Evolutionary conservation across 2,888 invertebrate species (phyloP).

Genomic region (Dicranocentrus wangi): DNA sequence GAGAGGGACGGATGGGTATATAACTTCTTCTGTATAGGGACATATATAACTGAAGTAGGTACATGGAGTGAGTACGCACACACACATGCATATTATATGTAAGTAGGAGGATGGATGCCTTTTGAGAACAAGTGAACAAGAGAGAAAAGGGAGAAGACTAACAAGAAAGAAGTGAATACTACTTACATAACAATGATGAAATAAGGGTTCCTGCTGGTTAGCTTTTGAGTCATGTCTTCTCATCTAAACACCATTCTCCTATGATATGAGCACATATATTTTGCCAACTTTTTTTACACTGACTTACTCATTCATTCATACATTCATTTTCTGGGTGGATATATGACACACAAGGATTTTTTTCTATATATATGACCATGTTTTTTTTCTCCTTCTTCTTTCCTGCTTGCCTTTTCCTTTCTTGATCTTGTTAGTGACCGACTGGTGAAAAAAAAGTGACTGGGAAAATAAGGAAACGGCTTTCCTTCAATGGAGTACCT

Average conservation of each 20-base stretch:
- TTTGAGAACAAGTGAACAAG: slow-evolving; percentile 3
- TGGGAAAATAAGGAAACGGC: slow-evolving; percentile 18
- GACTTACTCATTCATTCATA: slow-evolving; percentile 5
- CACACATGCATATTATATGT: neutral
- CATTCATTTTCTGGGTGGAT: neutral
- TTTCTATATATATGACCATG: neutral
- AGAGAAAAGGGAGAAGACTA: slow-evolving; percentile 23
- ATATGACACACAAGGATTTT: no score
- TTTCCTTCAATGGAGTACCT: neutral
- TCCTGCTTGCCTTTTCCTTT: slow-evolving; percentile 4
- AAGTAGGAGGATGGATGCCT: neutral
- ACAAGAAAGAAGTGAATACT: slow-evolving; percentile 50
- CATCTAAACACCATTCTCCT: slow-evolving; percentile 58
- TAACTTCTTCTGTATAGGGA: no score
- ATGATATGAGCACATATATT: slow-evolving; percentile 49
- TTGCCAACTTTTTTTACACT: slow-evolving; percentile 32
- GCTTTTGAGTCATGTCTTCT: slow-evolving; percentile 61
- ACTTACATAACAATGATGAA: slow-evolving; percentile 60
- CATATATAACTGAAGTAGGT: no score
- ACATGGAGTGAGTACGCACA: neutral
- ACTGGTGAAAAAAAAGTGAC: slow-evolving; percentile 16
- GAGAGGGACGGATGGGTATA: no score
- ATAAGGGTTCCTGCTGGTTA: slow-evolving; percentile 58
- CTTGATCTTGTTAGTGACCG: slow-evolving; percentile 55
- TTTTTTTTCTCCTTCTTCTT: slow-evolving; percentile 5